These are phyloP conservation scores for Neofelis nebulosa DNA, from an alignment of 2,113 vertebrate genomes.

Conservation along the genomic window DNA sequence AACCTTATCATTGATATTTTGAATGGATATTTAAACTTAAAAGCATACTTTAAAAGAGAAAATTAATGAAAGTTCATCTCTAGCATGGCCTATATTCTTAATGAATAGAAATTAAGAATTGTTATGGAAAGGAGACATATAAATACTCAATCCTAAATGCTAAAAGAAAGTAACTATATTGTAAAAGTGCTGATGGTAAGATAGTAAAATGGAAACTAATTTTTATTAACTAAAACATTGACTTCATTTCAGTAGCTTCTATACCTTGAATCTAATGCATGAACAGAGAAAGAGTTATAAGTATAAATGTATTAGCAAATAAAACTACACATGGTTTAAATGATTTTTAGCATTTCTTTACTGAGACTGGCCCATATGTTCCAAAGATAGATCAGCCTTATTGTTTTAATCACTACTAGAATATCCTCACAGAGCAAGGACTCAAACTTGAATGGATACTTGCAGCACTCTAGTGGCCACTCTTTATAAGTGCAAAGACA, in stretches of 20 bases:
- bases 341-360: background rate
- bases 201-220: background rate
- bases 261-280: background rate
- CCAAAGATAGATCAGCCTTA: background rate
- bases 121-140: background rate
- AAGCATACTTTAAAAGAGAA: background rate
- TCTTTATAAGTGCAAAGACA: conserved; percentile 82
- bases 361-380: background rate
- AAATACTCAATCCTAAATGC: background rate
- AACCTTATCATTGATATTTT: background rate
- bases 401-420: background rate
- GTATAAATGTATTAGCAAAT: background rate
- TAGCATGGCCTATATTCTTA: background rate
- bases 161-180: background rate
- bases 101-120: background rate
- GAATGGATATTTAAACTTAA: background rate
- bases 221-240: background rate
- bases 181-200: background rate
- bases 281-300: background rate
- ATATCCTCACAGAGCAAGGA: background rate
- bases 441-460: conserved; percentile 76
- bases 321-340: background rate
- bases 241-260: conserved; percentile 16
- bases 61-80: background rate
- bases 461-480: conserved; percentile 91